Percentiles rank a stretch among this genome's conserved stretches.
These are phyloP conservation scores for Dissostichus mawsoni DNA, from an alignment of 2,113 vertebrate genomes.

Conservation along the genomic window DNA sequence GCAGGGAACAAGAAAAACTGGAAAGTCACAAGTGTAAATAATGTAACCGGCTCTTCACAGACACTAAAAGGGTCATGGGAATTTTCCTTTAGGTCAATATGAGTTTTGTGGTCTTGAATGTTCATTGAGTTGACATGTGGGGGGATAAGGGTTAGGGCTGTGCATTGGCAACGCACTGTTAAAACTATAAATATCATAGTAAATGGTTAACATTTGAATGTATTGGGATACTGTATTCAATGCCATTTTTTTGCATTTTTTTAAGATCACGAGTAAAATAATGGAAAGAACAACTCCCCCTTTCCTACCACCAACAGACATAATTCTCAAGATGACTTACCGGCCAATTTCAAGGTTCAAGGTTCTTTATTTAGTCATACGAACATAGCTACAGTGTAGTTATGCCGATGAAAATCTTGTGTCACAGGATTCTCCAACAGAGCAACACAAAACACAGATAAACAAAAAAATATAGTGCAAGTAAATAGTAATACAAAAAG, in stretches of 20 bases:
- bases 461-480: too few species aligned
- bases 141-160: neutral
- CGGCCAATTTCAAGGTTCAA: neutral
- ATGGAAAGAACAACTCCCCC: neutral
- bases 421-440: too few species aligned
- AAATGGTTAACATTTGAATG: too few species aligned
- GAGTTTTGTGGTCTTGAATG: neutral
- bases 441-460: too few species aligned
- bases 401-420: too few species aligned
- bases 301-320: neutral
- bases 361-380: too few species aligned
- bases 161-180: too few species aligned
- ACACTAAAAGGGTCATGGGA: slow-evolving; percentile 38
- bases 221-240: too few species aligned
- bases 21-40: slow-evolving; percentile 54
- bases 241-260: too few species aligned
- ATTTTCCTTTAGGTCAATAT: slow-evolving; percentile 11
- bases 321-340: neutral
- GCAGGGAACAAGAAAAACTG: slow-evolving; percentile 52
- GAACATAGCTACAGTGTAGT: too few species aligned
- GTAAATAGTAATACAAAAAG: too few species aligned
- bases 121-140: neutral
- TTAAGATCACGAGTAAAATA: neutral
- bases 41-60: slow-evolving; percentile 3
- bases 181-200: too few species aligned